Evolutionary conservation across 2,888 invertebrate species (phyloP).

Genomic region (Caenorhabditis auriculariae): DNA sequence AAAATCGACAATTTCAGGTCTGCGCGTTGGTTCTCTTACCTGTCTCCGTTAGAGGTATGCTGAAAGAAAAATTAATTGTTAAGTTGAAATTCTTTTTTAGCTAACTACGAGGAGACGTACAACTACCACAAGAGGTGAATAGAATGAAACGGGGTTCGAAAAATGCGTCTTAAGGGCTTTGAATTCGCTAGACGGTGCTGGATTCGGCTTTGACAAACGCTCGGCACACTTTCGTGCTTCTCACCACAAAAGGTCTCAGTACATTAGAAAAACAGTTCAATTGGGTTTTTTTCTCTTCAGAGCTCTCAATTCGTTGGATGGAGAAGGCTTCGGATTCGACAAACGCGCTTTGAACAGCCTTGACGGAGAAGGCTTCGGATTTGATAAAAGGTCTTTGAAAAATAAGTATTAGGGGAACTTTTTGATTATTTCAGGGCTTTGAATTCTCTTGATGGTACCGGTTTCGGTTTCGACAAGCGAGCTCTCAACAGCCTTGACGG

Average conservation of each 20-base stretch:
- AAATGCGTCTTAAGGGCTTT: conserved; percentile 19
- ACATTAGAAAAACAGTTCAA: neutral
- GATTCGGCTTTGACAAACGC: conserved; percentile 26
- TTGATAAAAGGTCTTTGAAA: conserved; percentile 15
- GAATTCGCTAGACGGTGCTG: conserved; percentile 32
- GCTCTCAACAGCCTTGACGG: conserved; percentile 37
- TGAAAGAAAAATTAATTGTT: no score
- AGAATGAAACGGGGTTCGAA: no score
- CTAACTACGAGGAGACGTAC: no score
- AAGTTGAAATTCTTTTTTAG: no score
- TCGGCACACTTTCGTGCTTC: neutral
- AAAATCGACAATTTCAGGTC: no score
- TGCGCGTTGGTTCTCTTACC: no score
- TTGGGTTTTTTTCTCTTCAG: conserved; percentile 5
- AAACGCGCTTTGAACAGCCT: conserved; percentile 33
- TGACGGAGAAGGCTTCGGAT: conserved; percentile 24
- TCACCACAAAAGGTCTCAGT: neutral
- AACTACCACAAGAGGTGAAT: no score
- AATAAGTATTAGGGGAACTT: no score
- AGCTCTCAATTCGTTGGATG: conserved; percentile 14
- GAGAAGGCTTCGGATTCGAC: conserved; percentile 11
- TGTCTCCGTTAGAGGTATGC: no score
- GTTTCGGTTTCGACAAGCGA: conserved; percentile 42
- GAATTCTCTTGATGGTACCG: conserved; percentile 26
- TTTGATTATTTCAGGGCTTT: no score